Base-by-base conservation (phyloP, 2,113 vertebrate species). In the Paramormyrops kingsleyae region DNA sequence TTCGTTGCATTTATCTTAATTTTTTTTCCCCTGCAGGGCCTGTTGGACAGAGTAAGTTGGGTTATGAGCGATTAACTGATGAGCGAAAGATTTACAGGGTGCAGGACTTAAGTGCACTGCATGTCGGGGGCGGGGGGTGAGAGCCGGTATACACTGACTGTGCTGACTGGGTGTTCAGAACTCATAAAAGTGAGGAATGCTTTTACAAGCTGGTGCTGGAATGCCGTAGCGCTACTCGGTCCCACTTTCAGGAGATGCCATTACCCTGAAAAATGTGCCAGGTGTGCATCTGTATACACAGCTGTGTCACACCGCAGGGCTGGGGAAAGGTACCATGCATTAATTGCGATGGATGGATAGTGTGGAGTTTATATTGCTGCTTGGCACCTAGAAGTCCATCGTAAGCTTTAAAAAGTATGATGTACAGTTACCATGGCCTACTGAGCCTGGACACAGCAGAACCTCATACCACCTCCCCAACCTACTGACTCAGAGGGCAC, bases 241-340 rank as follows among this genome's bases (percentile, higher is more conserved):
- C 84, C 74, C 88, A 88, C 62, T 87, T 74, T 70, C 89, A 91
- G 88, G 49, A 62, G 80, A 80, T 49, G 84, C 86, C n/a, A 90
- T 77, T 49, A 46, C 53, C 77, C 17, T 12, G n/a, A 88, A 90
- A 90, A 74, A 90, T 84, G 53, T 42, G 87, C 42, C 70, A 50
- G 39, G 85, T 87, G n/a, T 35, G 49, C 47, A 86, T 49, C 19
- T 83, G 62, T 31, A 84, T 47, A n/a, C 21, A 6, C 31, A 80
- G 74, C 74, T 80, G 74, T 70, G 62, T 70, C 62, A 42, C 15
- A 80, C 74, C 2, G 15, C 74, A 19, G 74, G 35, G 15, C 35
- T 42, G 35, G 74, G 74, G 5, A 39, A 42, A 80, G 74, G 31
- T 42, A 80, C 74, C 31, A 3, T 42, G 74, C 15, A 80, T 80